A percentile compares a stretch with the other conserved stretches of the same genome.
Evolutionary conservation across 1,140 invertebrate genomes (phyloP).

Genomic region (Araneus ventricosus): DNA sequence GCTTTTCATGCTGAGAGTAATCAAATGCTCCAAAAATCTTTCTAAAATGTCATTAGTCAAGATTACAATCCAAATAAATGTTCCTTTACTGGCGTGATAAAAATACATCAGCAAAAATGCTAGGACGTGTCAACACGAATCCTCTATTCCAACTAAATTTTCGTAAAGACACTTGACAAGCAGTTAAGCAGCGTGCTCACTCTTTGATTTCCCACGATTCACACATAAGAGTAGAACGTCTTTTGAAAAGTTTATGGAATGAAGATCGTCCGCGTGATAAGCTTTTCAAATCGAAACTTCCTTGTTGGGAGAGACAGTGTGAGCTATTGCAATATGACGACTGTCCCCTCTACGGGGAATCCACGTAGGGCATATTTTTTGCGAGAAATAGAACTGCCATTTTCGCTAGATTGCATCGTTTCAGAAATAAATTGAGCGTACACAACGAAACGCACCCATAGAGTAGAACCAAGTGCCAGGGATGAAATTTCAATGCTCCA

Average conservation of each 20-base stretch:
- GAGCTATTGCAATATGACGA: conserved; percentile 50
- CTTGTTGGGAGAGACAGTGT: not conserved
- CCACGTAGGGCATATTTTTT: conserved; percentile 33
- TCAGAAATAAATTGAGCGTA: conserved; percentile 66
- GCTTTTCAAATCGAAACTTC: not conserved
- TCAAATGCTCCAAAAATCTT: too few relatives aligned
- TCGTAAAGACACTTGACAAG: too few relatives aligned
- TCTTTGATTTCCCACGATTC: not conserved
- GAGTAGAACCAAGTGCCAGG: conserved; percentile 30
- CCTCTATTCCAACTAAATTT: too few relatives aligned
- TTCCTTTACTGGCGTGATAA: too few relatives aligned
- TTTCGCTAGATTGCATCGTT: conserved; percentile 62
- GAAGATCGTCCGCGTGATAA: not conserved
- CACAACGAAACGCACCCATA: conserved; percentile 35
- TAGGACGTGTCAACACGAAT: too few relatives aligned
- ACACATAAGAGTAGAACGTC: not conserved
- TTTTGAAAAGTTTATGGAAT: not conserved
- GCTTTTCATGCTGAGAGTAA: too few relatives aligned
- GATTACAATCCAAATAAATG: too few relatives aligned
- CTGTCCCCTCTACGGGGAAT: not conserved
- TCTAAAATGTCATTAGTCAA: too few relatives aligned
- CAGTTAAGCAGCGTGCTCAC: too few relatives aligned
- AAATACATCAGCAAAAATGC: too few relatives aligned
- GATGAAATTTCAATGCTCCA: conserved; percentile 63
- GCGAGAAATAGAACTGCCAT: conserved; percentile 39